These are phyloP conservation scores for Cynopterus sphinx DNA, from an alignment of 2,797 vertebrate species.

Conservation along the genomic window DNA sequence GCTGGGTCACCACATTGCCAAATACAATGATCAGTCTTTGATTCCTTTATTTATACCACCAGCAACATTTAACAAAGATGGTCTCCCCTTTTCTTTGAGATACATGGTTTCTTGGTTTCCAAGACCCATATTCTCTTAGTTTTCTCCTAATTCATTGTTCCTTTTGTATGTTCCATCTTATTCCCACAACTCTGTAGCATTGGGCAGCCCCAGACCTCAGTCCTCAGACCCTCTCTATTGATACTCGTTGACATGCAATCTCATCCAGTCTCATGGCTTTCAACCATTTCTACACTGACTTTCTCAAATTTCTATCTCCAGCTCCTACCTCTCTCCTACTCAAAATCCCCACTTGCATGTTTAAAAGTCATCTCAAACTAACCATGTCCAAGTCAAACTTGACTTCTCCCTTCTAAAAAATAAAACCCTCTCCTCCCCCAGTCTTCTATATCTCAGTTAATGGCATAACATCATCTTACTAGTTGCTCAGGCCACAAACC, in stretches of 20 bases:
- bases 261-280: not conserved
- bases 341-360: not conserved
- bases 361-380: not conserved
- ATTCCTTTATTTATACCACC: not conserved
- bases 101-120: not conserved
- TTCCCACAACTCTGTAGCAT: not conserved
- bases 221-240: not conserved
- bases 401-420: not conserved
- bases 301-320: not conserved
- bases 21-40: not conserved
- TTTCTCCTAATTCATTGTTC: not conserved
- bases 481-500: not conserved
- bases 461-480: not conserved
- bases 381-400: not conserved
- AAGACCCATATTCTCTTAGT: not conserved
- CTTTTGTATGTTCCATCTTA: not conserved
- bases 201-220: not conserved
- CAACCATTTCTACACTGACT: not conserved
- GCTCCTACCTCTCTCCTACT: not conserved
- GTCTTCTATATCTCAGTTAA: not conserved
- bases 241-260: not conserved
- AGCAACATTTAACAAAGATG: not conserved
- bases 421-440: not conserved
- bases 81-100: not conserved
- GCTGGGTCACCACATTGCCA: not conserved